Base-by-base conservation (phyloP, 2,888 invertebrate genomes). In the Tiphia femorata region DNA sequence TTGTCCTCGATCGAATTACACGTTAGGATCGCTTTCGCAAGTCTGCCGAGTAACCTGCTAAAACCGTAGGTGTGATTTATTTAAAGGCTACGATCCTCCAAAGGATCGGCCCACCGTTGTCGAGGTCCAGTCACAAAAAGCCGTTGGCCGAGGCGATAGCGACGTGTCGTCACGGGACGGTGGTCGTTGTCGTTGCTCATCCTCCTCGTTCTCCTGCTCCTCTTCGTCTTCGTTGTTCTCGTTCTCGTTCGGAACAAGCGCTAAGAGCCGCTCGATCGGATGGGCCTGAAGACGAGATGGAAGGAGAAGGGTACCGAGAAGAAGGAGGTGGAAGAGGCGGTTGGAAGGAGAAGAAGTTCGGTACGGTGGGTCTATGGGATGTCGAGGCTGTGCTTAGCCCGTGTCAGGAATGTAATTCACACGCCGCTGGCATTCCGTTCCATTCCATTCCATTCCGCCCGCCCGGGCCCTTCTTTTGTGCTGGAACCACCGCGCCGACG, bases 391-490 rank as follows among this genome's bases (percentile, higher is more conserved):
- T 67, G 76, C 76, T 78, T 77, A 78, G 75, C 63, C 75, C 77
- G 80, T 79, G 80, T 80, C 80, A 73, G 74, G 80, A 80, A 79
- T 79, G 78, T 78, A 79, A 80, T 80, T 80, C 80, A 80, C 80
- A 79, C 79, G 77, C 73, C 72, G 70, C 64, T 76, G 78, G 78
- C 76, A 78, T 79, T 79, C 77, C 77, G 70, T 64, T 67, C 61
- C 73, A 64, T 77, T 75, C 71, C 76, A 73, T 73, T 67, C 71
- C 76, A 73, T 73, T 67, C 69, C 65, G 68, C 64, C 62, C 42
- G 71, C 65, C 59, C 71, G 75, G 73, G 55, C 19, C 57, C 63
- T 56, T 71, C 68, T 75, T 78, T 71, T 71, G 55, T 47, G 37
- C 52, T 16, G 23, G 25, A 42, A 16, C 27, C 62, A 62, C 59